These are phyloP conservation scores for Fissipunctia ypsillon DNA, from an alignment of 2,888 invertebrate genomes.

Conservation along the genomic window DNA sequence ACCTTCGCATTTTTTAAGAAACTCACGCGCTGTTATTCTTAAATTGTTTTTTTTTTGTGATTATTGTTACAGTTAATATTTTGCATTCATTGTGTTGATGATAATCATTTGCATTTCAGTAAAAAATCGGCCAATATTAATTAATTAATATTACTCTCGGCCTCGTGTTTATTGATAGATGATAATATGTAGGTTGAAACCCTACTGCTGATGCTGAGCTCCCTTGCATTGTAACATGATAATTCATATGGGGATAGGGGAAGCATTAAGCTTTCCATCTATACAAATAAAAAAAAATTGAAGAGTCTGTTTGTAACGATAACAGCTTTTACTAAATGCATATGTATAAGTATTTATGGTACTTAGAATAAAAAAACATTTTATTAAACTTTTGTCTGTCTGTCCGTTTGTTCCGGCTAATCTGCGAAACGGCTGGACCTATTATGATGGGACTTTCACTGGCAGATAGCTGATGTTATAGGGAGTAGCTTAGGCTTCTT, in stretches of 20 bases:
- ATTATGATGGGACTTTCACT: no score
- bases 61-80: neutral
- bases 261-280: neutral
- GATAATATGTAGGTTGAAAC: conserved; percentile 6
- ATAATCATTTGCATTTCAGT: neutral
- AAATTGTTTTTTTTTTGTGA: conserved; percentile 7
- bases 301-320: no score
- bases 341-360: no score
- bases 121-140: neutral
- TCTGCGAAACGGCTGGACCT: no score
- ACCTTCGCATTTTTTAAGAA: conserved; percentile 72
- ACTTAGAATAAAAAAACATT: no score
- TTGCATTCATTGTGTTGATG: neutral
- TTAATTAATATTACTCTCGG: neutral
- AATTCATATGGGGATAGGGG: conserved; percentile 21
- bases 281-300: no score
- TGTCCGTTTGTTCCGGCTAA: no score
- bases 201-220: neutral
- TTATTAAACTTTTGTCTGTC: no score
- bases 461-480: no score
- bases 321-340: no score
- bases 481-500: no score
- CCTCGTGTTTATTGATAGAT: neutral
- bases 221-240: conserved; percentile 17
- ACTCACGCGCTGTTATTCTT: conserved; percentile 32